Evolutionary conservation across 2,113 vertebrate species (phyloP), one percentile per base, ranked within the genome.

Genomic region (Campylomormyrus tamandua): DNA sequence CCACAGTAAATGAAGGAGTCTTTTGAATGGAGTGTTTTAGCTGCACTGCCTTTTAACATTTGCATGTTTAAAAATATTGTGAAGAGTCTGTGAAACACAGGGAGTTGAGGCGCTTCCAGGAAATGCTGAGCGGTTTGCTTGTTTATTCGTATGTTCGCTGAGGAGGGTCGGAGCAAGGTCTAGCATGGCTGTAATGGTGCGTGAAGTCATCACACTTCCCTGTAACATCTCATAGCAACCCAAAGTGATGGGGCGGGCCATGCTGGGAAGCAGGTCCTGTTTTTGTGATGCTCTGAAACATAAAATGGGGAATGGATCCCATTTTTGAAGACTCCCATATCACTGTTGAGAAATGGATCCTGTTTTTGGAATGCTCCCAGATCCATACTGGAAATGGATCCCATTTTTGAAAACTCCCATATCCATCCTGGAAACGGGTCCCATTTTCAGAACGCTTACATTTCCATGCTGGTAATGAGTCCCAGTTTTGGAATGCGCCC

Each of bases 11-110:
- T 90, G 42, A 86, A 70, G 42, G 74, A 88, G 46, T 87, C 13
- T 35, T 52, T 52, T 52, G 50, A 52, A 92, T 91, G 77, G 90
- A 91, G 90, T 90, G 87, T 91, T 89, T 86, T 91, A 93, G 89
- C 90, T 93, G 31, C 70, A 77, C 31, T 39, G 15, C 70, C 27
- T 39, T 77, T 77, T 77, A 77, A 77, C 5, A 39, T 77, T 39
- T 39, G 31, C 35, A 39, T 39, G 35, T 77, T 39, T 39, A 19
- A 27, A 77, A 39, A 77, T 39, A 39, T 77, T 19, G 70, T 15
- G 27, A 74, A 35, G 70, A 35, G 31, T 39, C 13, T 74, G 10
- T 70, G 31, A 74, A 74, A 74, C 13, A 5, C 31, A 15, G 31
- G 31, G 31, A 74, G n/a, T 27, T 35, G 27, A 77, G 31, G 70